Percentiles rank a stretch among this genome's conserved stretches.
phyloP scores from a whole-genome alignment of 2,797 vertebrate genomes.

The Micromesistius poutassou region DNA sequence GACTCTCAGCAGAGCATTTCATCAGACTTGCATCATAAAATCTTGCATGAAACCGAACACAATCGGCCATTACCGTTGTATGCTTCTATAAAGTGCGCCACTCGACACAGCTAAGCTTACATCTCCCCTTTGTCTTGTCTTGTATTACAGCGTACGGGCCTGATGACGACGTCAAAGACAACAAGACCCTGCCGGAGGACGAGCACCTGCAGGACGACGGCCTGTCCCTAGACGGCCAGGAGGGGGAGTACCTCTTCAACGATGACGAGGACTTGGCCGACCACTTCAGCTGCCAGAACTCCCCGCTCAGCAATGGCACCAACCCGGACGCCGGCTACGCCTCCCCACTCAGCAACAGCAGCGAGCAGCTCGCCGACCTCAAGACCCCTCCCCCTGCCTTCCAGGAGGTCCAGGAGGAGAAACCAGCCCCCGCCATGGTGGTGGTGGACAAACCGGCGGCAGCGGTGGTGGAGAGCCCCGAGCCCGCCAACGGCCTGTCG shows the following conservation, averaged over 20 bases:
- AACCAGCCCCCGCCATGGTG: constrained; percentile 8
- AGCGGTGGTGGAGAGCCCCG: constrained; percentile 50
- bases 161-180: constrained; percentile 90
- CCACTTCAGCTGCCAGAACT: constrained; percentile 90
- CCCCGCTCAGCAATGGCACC: constrained; percentile 92
- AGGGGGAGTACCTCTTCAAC: constrained; percentile 85
- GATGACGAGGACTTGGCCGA: constrained; percentile 86
- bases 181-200: constrained; percentile 82
- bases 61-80: background rate
- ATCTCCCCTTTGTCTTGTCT: constrained; percentile 2
- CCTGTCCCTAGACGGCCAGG: constrained; percentile 86
- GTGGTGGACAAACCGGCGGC: constrained; percentile 39
- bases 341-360: constrained; percentile 93
- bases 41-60: background rate
- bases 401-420: constrained; percentile 78
- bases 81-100: background rate
- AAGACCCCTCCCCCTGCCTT: constrained; percentile 80
- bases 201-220: constrained; percentile 87
- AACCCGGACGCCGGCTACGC: constrained; percentile 94
- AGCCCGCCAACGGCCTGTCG: constrained; percentile 78
- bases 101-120: constrained; percentile 30
- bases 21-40: constrained; percentile 8
- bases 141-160: constrained; percentile 89
- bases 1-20: constrained; percentile 20
- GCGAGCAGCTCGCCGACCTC: constrained; percentile 88